A percentile compares a stretch with the other conserved stretches of the same genome.
phyloP scores from a whole-genome alignment of 2,797 vertebrate genomes.

The Danio albolineatus region DNA sequence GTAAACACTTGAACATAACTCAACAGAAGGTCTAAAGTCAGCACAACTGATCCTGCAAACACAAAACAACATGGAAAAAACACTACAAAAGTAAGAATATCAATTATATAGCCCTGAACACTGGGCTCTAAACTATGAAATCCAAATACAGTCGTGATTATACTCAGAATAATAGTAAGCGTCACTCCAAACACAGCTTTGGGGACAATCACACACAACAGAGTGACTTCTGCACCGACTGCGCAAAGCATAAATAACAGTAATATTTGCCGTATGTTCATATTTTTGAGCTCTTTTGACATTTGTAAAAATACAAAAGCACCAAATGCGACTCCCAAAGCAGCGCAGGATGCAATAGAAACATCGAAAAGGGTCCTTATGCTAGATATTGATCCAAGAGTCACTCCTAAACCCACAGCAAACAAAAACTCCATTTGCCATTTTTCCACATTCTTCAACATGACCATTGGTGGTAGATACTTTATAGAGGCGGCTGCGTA shows the following conservation, averaged over 20 bases:
- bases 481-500: neutral
- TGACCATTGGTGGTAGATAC: neutral
- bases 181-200: neutral
- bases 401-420: constrained; percentile 4
- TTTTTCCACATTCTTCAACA: neutral
- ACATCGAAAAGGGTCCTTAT: neutral
- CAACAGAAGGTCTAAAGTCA: neutral
- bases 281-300: neutral
- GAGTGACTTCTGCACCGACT: neutral
- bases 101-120: neutral
- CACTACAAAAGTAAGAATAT: neutral
- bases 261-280: neutral
- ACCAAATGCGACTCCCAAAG: neutral
- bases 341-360: neutral
- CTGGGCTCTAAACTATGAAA: neutral
- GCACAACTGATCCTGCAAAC: neutral
- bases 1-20: neutral
- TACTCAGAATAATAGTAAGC: neutral
- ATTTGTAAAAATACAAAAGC: neutral
- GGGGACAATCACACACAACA: neutral
- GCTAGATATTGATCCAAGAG: neutral
- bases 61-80: neutral
- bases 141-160: neutral
- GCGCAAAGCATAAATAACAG: neutral
- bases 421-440: neutral